Evolutionary conservation across 2,888 invertebrate species (phyloP).

Genomic region (Cinara cedri): DNA sequence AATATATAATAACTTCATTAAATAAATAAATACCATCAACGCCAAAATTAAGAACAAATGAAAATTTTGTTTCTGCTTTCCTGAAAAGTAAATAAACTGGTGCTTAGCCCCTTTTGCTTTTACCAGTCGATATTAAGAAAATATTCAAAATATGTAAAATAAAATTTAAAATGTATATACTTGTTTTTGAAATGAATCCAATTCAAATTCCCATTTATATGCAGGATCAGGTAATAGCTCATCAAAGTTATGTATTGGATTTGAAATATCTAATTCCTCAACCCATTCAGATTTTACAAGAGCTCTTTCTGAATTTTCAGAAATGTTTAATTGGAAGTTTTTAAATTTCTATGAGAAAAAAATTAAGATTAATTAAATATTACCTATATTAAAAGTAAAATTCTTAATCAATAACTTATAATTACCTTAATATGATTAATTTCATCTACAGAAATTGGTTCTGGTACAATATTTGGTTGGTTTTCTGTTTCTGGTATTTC

Average conservation of each 20-base stretch:
- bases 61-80: too few species aligned
- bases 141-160: constrained; percentile 22
- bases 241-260: constrained; percentile 81
- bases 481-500: constrained; percentile 26
- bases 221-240: constrained; percentile 84
- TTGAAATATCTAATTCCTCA: constrained; percentile 80
- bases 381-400: not conserved
- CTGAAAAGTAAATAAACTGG: too few species aligned
- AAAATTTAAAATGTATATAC: constrained; percentile 61
- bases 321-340: constrained; percentile 74
- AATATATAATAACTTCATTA: too few species aligned
- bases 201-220: constrained; percentile 83
- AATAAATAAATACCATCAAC: too few species aligned
- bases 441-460: constrained; percentile 37
- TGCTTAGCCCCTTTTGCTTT: too few species aligned
- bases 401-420: not conserved
- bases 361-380: not conserved
- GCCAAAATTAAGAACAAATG: too few species aligned
- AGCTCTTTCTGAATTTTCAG: constrained; percentile 64
- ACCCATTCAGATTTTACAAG: constrained; percentile 81
- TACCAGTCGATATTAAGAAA: not conserved
- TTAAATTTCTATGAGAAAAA: constrained; percentile 59
- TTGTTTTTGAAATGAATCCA: constrained; percentile 97
- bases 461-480: constrained; percentile 9
- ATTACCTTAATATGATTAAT: constrained; percentile 44